Evolutionary conservation across 64 coral and sea anemone species (phyloP), one percentile per base, ranked within the genome.

Genomic region (Dendrophyllia cribrosa): DNA sequence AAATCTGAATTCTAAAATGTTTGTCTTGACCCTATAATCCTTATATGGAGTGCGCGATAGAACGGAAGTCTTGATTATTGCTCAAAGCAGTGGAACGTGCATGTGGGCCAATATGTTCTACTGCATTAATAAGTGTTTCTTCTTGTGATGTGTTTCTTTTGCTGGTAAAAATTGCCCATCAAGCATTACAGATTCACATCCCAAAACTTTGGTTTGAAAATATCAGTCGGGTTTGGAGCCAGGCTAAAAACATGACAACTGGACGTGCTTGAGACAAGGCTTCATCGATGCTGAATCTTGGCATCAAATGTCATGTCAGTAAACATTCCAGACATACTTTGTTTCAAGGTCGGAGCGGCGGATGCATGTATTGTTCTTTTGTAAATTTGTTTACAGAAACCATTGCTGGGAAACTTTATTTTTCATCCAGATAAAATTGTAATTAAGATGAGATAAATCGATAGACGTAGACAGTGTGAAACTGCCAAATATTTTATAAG

Each of bases 311-410:
- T 80, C 77, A 62, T 61, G 12, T 59, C 0, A 22, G 16, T 16
- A 76, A 52, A 51, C 46, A 77, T 51, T 77, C 74, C 19, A 59
- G 51, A 58, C 76, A 79, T 79, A 59, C 76, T 58, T 56, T 59
- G 76, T 60, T 16, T n/a, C 8, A 74, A 11, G n/a, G 23, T 15
- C 14, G 13, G 13, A 34, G 34, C 34, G 34, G 34, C 34, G 34
- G 34, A 34, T 34, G 34, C 34, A 34, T 34, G 34, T 34, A 34
- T 34, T 34, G 34, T 34, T 34, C 34, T 34, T 34, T 34, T 2
- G 34, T 34, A 34, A 34, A 34, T 34, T 34, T 34, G 34, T 34
- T 34, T 34, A 34, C 34, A 34, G 34, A 34, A 34, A 34, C 34
- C 34, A 34, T 34, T 34, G 0, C 2, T 34, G 34, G 34, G 34